Percentiles rank a stretch among this genome's conserved stretches.
These are phyloP conservation scores for Palaemon carinicauda DNA, from an alignment of 1,140 invertebrate genomes.

Conservation along the genomic window DNA sequence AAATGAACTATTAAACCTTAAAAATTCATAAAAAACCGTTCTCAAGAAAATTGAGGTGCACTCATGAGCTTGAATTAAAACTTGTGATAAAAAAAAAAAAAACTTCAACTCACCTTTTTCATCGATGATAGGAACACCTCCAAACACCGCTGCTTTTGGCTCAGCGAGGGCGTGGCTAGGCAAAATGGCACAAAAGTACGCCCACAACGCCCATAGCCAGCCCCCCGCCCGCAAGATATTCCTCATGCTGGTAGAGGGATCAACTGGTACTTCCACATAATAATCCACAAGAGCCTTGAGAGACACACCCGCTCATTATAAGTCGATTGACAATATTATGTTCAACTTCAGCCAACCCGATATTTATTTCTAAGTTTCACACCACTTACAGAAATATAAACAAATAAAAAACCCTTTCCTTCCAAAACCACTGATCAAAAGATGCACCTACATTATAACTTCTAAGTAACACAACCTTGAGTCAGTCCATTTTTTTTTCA, in stretches of 20 bases:
- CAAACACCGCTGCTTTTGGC: slow-evolving; percentile 48
- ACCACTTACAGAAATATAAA: no score
- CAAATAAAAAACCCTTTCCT: no score
- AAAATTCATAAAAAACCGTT: no score
- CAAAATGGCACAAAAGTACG: slow-evolving; percentile 37
- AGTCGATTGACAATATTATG: not conserved
- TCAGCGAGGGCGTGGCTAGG: slow-evolving; percentile 45
- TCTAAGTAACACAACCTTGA: no score
- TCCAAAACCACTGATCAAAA: no score
- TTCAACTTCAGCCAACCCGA: not conserved
- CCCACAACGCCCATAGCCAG: slow-evolving; percentile 42
- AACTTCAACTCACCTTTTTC: slow-evolving; percentile 36
- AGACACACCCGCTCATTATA: slow-evolving; percentile 12
- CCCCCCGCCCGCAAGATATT: slow-evolving; percentile 24
- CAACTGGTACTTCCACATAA: slow-evolving; percentile 41
- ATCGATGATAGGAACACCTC: slow-evolving; percentile 50
- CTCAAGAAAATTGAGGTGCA: no score
- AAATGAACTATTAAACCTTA: no score
- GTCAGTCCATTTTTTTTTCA: no score
- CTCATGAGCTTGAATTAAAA: not conserved
- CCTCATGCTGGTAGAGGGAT: slow-evolving; percentile 29
- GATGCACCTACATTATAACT: no score
- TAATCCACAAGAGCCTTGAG: not conserved
- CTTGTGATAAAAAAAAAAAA: not conserved
- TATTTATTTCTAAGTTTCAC: no score